phyloP scores from a whole-genome alignment of 2,113 vertebrate species.

The Epinephelus lanceolatus region DNA sequence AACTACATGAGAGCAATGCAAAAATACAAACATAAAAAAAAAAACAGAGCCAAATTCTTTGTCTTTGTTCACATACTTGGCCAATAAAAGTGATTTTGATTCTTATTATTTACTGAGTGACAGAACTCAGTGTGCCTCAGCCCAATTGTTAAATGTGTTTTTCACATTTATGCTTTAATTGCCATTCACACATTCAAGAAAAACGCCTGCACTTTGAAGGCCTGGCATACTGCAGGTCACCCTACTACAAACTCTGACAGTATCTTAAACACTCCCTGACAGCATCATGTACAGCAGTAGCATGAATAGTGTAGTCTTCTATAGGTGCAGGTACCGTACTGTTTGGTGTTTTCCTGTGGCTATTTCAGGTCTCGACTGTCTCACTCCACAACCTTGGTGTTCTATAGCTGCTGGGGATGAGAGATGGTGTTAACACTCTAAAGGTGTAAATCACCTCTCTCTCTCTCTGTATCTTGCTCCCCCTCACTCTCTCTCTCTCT shows the following conservation, averaged over 20 bases:
- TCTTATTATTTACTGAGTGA: background rate
- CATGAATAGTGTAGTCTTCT: slow-evolving; percentile 10
- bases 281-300: background rate
- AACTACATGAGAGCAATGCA: too few relatives aligned
- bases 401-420: slow-evolving; percentile 72
- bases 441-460: slow-evolving; percentile 71
- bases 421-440: slow-evolving; percentile 74
- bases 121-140: background rate
- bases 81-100: too few relatives aligned
- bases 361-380: slow-evolving; percentile 57
- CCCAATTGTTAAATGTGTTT: background rate
- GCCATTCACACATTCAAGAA: background rate
- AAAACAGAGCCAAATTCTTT: too few relatives aligned
- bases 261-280: background rate
- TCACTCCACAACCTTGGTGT: slow-evolving; percentile 74
- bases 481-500: background rate
- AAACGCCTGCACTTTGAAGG: too few relatives aligned
- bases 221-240: background rate
- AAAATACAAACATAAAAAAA: too few relatives aligned
- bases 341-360: slow-evolving; percentile 51
- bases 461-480: background rate
- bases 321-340: slow-evolving; percentile 26
- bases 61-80: too few relatives aligned
- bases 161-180: background rate
- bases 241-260: background rate